phyloP scores from a whole-genome alignment of 2,113 vertebrate genomes.

The Rhegmatorhina hoffmannsi region DNA sequence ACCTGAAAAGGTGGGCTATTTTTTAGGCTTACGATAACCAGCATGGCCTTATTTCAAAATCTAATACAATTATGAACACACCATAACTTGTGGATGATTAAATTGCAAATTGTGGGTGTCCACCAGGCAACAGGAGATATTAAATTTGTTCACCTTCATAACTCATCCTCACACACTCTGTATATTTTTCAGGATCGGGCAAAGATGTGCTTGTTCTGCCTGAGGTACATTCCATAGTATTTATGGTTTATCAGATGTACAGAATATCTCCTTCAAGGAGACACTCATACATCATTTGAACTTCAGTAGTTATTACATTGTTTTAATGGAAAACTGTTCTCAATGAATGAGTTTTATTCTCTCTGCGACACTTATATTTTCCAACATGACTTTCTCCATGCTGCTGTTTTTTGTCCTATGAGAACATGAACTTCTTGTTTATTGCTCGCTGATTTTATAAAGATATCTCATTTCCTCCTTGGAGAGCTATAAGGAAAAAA shows the following conservation, averaged over 20 bases:
- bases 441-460: conserved; percentile 39
- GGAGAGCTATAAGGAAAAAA: conserved; percentile 14
- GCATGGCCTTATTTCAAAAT: conserved; percentile 53
- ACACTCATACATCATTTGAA: conserved; percentile 45
- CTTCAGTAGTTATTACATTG: conserved; percentile 35
- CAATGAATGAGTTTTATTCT: conserved; percentile 55
- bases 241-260: conserved; percentile 66
- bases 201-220: conserved; percentile 53
- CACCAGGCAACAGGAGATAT: conserved; percentile 47
- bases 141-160: conserved; percentile 58
- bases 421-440: conserved; percentile 51
- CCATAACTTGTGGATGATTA: conserved; percentile 71
- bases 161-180: conserved; percentile 17
- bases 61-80: conserved; percentile 70
- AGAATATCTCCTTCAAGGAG: conserved; percentile 73
- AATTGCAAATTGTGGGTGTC: conserved; percentile 76
- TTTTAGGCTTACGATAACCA: conserved; percentile 34
- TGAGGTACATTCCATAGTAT: conserved; percentile 22
- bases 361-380: conserved; percentile 15
- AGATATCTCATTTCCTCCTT: conserved; percentile 37
- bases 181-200: conserved; percentile 18
- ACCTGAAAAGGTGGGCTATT: conserved; percentile 25
- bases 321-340: conserved; percentile 67
- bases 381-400: conserved; percentile 24
- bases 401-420: conserved; percentile 44